Percentiles rank a stretch among this genome's conserved stretches.
These are phyloP conservation scores for Scomber colias DNA, from an alignment of 2,113 vertebrate species.

Conservation along the genomic window DNA sequence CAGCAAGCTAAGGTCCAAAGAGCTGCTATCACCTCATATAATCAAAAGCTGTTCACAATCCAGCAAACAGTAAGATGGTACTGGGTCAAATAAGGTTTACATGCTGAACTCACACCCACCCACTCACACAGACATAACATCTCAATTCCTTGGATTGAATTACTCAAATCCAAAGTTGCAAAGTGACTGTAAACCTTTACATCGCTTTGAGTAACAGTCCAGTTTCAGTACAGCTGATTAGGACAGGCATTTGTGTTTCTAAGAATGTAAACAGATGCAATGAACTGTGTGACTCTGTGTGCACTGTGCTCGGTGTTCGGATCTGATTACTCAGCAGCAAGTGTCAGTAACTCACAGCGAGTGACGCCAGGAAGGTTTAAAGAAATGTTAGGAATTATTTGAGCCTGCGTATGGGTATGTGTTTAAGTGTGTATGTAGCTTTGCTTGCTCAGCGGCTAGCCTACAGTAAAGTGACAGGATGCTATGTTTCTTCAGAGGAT, in stretches of 20 bases:
- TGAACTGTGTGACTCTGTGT: slow-evolving; percentile 21
- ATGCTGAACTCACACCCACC: neutral
- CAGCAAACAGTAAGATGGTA: neutral
- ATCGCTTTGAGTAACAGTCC: neutral
- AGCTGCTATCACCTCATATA: neutral
- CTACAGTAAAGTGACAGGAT: slow-evolving; percentile 48
- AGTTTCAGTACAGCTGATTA: neutral
- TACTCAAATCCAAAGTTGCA: neutral
- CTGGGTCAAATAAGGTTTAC: neutral
- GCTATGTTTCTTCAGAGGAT: slow-evolving; percentile 41
- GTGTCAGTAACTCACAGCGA: slow-evolving; percentile 25
- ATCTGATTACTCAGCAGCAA: slow-evolving; percentile 26
- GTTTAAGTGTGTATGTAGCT: slow-evolving; percentile 10
- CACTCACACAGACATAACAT: neutral
- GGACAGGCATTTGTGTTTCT: neutral
- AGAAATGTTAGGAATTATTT: slow-evolving; percentile 7
- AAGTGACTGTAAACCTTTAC: neutral
- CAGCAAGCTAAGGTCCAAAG: neutral
- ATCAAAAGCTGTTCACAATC: neutral
- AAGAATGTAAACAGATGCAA: slow-evolving; percentile 23
- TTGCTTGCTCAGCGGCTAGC: slow-evolving; percentile 41
- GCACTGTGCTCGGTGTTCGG: neutral
- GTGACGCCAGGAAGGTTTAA: slow-evolving; percentile 31
- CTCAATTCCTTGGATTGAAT: neutral
- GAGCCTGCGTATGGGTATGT: neutral